phyloP scores from a whole-genome alignment of 2,797 vertebrate genomes.

The Acrocephalus scirpaceus region DNA sequence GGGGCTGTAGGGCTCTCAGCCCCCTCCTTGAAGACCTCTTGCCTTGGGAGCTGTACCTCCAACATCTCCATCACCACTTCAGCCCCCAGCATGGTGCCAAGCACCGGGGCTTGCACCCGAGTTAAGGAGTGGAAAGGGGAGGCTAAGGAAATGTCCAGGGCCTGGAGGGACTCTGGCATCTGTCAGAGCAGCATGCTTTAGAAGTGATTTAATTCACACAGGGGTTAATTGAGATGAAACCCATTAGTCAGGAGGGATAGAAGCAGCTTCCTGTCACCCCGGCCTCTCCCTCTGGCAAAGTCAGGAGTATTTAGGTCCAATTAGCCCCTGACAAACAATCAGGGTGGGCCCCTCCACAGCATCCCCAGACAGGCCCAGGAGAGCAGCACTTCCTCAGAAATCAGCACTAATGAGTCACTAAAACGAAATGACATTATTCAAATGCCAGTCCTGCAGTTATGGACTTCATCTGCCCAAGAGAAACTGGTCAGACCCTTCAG shows the following conservation, averaged over 20 bases:
- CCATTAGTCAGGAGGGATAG: background rate
- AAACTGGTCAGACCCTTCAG: background rate
- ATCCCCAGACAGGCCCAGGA: background rate
- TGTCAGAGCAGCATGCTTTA: background rate
- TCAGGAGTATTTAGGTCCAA: background rate
- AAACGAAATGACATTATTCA: background rate
- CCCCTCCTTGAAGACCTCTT: background rate
- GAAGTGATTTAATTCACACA: background rate
- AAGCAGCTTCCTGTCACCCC: background rate
- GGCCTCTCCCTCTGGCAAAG: background rate
- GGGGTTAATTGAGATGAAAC: background rate
- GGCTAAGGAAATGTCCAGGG: background rate
- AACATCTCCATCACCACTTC: background rate
- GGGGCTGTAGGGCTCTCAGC: background rate
- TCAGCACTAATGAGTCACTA: background rate
- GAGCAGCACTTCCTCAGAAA: conserved; percentile 24
- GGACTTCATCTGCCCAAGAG: too few species aligned
- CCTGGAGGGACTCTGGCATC: background rate
- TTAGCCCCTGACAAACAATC: conserved; percentile 20
- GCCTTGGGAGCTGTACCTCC: background rate
- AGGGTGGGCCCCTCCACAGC: background rate
- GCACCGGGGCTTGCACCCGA: background rate
- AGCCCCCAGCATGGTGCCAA: background rate
- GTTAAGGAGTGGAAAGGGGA: background rate
- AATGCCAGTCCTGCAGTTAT: background rate